Percentiles rank a stretch among this genome's conserved stretches.
These are phyloP conservation scores for Micrasema minimum DNA, from an alignment of 1,140 invertebrate species.

Conservation along the genomic window DNA sequence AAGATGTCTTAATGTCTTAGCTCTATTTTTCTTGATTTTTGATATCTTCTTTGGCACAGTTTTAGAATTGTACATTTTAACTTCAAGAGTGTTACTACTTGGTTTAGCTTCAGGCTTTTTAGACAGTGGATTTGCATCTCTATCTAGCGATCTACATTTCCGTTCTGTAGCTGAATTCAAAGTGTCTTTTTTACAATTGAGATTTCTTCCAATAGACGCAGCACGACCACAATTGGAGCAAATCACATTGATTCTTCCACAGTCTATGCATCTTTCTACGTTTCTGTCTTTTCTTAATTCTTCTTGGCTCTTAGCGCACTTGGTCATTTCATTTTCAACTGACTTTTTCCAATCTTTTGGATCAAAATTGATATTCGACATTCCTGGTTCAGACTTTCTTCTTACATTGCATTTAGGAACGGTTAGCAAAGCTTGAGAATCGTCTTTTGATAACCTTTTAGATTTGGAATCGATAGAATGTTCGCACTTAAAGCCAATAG, in stretches of 20 bases:
- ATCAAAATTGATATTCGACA: slow-evolving; percentile 57
- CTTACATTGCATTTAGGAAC: slow-evolving; percentile 69
- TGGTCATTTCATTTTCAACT: slow-evolving; percentile 34
- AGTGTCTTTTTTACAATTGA: slow-evolving; percentile 1
- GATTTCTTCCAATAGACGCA: background rate
- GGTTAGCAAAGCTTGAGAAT: slow-evolving; percentile 63
- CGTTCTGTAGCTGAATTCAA: slow-evolving; percentile 4
- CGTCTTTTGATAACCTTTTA: slow-evolving; percentile 60
- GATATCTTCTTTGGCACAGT: slow-evolving; percentile 74
- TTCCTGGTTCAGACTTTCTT: slow-evolving; percentile 78
- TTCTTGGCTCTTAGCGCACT: slow-evolving; percentile 30
- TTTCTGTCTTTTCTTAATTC: slow-evolving; percentile 9
- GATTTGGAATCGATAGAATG: slow-evolving; percentile 15
- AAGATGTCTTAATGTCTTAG: slow-evolving; percentile 60
- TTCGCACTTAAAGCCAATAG: slow-evolving; percentile 16
- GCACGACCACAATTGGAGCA: slow-evolving; percentile 22
- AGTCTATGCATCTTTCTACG: slow-evolving; percentile 32
- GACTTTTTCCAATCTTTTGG: slow-evolving; percentile 42
- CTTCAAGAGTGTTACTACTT: slow-evolving; percentile 58
- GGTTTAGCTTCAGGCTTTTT: slow-evolving; percentile 54
- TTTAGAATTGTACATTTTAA: slow-evolving; percentile 73
- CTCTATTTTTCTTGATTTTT: slow-evolving; percentile 73
- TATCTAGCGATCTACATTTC: slow-evolving; percentile 32
- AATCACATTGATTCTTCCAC: slow-evolving; percentile 16
- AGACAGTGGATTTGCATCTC: slow-evolving; percentile 9